A percentile compares a stretch with the other conserved stretches of the same genome.
Evolutionary conservation across 2,888 invertebrate genomes (phyloP).

Genomic region (Ormyrus nitidulus): DNA sequence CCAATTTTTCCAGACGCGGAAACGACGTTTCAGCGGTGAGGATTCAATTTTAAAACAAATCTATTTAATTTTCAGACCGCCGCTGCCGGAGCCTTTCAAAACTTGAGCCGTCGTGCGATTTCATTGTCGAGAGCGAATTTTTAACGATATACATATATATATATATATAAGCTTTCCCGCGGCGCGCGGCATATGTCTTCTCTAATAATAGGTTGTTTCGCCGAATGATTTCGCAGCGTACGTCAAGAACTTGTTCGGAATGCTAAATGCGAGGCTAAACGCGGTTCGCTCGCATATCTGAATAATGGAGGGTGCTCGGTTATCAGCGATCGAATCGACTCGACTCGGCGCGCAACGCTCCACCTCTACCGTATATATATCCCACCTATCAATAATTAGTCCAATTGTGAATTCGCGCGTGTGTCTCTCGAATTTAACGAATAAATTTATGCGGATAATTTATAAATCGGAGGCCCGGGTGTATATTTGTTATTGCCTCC

Average conservation of each 20-base stretch:
- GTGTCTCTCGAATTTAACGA: conserved; percentile 10
- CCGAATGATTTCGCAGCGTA: conserved; percentile 26
- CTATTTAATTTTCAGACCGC: background rate
- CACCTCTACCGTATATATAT: background rate
- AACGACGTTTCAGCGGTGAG: background rate
- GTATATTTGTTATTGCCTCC: background rate
- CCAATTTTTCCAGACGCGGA: conserved; percentile 15
- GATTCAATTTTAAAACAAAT: background rate
- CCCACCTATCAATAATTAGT: conserved; percentile 52
- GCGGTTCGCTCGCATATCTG: conserved; percentile 32
- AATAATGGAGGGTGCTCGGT: conserved; percentile 51
- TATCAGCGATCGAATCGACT: conserved; percentile 48
- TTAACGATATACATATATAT: too few relatives aligned
- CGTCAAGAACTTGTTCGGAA: conserved; percentile 50
- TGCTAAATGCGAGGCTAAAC: conserved; percentile 41
- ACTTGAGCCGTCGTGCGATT: too few relatives aligned
- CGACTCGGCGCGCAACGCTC: background rate
- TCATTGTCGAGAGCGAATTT: too few relatives aligned
- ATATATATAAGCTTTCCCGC: too few relatives aligned
- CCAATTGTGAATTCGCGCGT: conserved; percentile 24
- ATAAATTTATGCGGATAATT: conserved; percentile 23
- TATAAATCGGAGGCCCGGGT: background rate
- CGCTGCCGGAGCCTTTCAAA: too few relatives aligned
- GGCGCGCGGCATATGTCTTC: background rate
- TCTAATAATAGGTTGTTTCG: conserved; percentile 21